Percentiles rank a stretch among this genome's conserved stretches.
Evolutionary conservation across 2,113 vertebrate species (phyloP).

Genomic region (Octodon degus): DNA sequence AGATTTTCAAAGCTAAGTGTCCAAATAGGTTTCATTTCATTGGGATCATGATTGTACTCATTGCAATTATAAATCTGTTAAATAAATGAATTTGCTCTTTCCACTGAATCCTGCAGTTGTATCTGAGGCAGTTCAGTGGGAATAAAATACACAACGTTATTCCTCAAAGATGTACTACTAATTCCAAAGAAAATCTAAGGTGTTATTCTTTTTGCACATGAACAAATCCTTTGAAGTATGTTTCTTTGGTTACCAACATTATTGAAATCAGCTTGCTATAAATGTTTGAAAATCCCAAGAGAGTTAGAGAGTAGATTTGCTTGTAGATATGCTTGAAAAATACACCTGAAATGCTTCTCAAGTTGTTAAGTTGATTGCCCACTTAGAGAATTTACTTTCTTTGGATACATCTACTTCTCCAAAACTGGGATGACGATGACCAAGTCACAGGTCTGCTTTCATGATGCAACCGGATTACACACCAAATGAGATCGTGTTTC

Average conservation of each 20-base stretch:
- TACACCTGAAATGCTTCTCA: neutral
- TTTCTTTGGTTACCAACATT: neutral
- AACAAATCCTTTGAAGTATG: neutral
- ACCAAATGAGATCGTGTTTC: neutral
- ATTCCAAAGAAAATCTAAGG: neutral
- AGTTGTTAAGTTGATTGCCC: neutral
- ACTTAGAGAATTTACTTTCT: neutral
- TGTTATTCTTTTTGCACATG: neutral
- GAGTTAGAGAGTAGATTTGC: neutral
- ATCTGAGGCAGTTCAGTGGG: neutral
- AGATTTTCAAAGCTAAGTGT: neutral
- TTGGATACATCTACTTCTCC: neutral
- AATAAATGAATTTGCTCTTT: neutral
- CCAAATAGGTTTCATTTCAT: neutral
- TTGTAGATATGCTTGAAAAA: neutral
- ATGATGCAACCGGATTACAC: neutral
- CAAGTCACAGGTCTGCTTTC: neutral
- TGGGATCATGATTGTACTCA: neutral
- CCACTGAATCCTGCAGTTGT: neutral
- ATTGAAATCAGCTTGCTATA: neutral
- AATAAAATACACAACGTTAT: neutral
- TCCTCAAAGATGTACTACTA: neutral
- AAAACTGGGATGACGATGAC: neutral
- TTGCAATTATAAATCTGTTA: neutral
- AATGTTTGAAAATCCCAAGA: neutral